These are phyloP conservation scores for Callaeas wilsoni DNA, from an alignment of 2,113 vertebrate genomes.

Conservation along the genomic window DNA sequence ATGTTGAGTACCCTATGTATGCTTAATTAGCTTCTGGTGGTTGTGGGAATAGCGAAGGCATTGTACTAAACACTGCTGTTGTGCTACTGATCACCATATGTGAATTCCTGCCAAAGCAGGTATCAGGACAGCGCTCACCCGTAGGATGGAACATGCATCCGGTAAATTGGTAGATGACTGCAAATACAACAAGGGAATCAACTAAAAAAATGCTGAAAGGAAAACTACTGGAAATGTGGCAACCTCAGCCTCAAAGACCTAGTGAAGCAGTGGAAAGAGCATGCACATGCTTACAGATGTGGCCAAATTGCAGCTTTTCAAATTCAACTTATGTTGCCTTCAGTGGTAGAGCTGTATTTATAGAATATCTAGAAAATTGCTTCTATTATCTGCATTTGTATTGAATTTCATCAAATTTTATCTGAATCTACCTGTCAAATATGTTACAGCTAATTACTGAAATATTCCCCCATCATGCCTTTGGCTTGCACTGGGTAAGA, in stretches of 20 bases:
- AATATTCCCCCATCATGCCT: not conserved
- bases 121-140: not conserved
- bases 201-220: not conserved
- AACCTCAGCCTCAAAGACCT: not conserved
- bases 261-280: not conserved
- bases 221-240: not conserved
- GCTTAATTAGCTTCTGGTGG: not conserved
- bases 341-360: not conserved
- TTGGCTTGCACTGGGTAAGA: not conserved
- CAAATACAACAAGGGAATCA: not conserved
- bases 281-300: not conserved
- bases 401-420: not conserved
- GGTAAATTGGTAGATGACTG: not conserved
- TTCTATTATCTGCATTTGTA: not conserved
- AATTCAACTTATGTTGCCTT: not conserved
- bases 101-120: not conserved
- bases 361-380: not conserved
- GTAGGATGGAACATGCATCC: not conserved
- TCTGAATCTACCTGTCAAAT: not conserved
- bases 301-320: not conserved
- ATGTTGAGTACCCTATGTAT: not conserved
- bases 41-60: not conserved
- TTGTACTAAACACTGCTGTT: not conserved
- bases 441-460: not conserved
- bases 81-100: accelerated